Evolutionary conservation across 1,140 invertebrate genomes (phyloP).

Genomic region (Sipha flava): DNA sequence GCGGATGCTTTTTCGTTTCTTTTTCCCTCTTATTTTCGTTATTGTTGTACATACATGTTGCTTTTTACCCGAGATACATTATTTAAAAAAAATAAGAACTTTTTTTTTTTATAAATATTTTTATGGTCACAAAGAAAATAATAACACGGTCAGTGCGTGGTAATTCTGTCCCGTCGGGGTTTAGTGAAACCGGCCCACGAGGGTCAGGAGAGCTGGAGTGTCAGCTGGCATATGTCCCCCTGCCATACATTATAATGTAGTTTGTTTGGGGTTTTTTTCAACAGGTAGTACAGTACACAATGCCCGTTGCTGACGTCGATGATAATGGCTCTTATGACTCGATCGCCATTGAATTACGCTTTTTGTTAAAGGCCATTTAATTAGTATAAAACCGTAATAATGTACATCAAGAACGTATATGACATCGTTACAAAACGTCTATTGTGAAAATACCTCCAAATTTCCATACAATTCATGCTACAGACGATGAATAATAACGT

Average conservation of each 20-base stretch:
- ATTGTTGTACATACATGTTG: neutral
- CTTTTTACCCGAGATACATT: neutral
- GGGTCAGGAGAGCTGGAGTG: constrained; percentile 5
- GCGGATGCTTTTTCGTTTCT: neutral
- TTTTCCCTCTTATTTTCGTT: neutral
- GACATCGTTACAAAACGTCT: too few relatives aligned
- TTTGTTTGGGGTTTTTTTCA: constrained; percentile 16
- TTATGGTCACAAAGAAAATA: neutral
- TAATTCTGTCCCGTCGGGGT: neutral
- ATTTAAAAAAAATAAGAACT: too few relatives aligned
- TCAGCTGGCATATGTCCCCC: constrained; percentile 20
- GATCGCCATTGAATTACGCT: neutral
- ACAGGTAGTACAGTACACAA: neutral
- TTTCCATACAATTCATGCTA: too few relatives aligned
- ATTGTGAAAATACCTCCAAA: too few relatives aligned
- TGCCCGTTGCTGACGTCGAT: neutral
- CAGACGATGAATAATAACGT: too few relatives aligned
- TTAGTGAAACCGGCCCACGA: neutral
- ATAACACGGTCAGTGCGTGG: neutral
- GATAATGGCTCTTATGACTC: too few relatives aligned
- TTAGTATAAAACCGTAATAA: too few relatives aligned
- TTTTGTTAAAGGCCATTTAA: neutral
- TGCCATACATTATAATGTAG: neutral
- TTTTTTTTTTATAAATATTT: too few relatives aligned
- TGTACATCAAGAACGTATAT: too few relatives aligned